Evolutionary conservation across 1,140 invertebrate species (phyloP).

Genomic region (Laupala kohalensis): DNA sequence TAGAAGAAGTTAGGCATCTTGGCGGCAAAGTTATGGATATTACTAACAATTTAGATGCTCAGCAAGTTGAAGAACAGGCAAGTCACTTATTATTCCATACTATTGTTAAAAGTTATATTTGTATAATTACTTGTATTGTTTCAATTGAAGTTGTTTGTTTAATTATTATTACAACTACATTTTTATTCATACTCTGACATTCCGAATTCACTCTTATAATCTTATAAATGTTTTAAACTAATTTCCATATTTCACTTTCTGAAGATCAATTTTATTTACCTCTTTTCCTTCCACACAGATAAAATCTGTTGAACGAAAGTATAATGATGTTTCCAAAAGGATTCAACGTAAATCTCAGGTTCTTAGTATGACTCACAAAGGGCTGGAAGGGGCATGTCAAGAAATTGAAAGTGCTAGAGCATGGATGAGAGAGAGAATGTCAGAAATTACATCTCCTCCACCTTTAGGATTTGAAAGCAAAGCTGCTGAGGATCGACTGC

Average conservation of each 20-base stretch:
- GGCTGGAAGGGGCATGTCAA: constrained; percentile 56
- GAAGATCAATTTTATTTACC: too few relatives aligned
- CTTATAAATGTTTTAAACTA: too few relatives aligned
- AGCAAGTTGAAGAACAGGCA: constrained; percentile 82
- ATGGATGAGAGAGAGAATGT: constrained; percentile 66
- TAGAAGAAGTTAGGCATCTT: constrained; percentile 51
- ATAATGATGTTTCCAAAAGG: constrained; percentile 69
- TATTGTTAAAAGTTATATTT: neutral
- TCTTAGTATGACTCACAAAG: constrained; percentile 63
- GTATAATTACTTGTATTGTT: too few relatives aligned
- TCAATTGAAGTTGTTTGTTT: too few relatives aligned
- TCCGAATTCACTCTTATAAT: too few relatives aligned
- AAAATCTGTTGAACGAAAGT: constrained; percentile 68
- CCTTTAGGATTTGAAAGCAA: constrained; percentile 61
- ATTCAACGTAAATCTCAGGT: constrained; percentile 70
- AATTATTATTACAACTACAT: too few relatives aligned
- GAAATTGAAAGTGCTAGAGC: constrained; percentile 61
- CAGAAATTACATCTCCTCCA: constrained; percentile 47
- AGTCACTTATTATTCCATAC: constrained; percentile 20
- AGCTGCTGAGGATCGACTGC: constrained; percentile 54
- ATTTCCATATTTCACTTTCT: too few relatives aligned
- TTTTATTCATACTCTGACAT: too few relatives aligned
- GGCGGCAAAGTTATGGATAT: constrained; percentile 59
- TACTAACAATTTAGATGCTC: constrained; percentile 72
- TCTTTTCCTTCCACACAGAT: too few relatives aligned